A percentile compares a stretch with the other conserved stretches of the same genome.
phyloP scores from a whole-genome alignment of 2,888 invertebrate species.

The Octonoba sinensis region DNA sequence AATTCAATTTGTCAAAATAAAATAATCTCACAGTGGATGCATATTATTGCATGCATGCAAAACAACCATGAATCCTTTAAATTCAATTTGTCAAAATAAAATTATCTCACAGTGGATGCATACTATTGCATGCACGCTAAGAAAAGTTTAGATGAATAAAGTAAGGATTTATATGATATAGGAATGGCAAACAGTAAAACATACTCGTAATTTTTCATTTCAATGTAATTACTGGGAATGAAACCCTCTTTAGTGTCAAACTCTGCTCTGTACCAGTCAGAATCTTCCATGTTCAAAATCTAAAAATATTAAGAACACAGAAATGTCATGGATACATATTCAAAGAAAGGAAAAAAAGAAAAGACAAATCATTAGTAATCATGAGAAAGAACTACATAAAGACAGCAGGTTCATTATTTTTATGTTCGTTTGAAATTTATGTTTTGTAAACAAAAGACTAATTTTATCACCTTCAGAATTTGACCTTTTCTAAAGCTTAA shows the following conservation, averaged over 20 bases:
- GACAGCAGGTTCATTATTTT: neutral
- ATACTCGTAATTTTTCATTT: constrained; percentile 93
- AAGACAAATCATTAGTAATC: neutral
- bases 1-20: no score
- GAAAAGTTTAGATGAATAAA: neutral
- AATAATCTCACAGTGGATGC: no score
- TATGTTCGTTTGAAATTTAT: neutral
- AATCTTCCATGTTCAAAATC: constrained; percentile 99
- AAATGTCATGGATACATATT: neutral
- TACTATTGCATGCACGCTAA: neutral
- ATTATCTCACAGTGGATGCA: no score
- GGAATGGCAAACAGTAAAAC: constrained; percentile 65
- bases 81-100: no score
- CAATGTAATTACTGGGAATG: constrained; percentile 99
- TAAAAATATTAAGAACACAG: constrained; percentile 70
- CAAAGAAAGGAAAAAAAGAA: neutral
- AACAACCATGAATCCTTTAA: no score
- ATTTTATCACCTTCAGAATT: constrained; percentile 88
- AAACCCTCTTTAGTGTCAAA: constrained; percentile 96
- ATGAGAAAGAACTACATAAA: neutral
- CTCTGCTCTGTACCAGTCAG: constrained; percentile 99
- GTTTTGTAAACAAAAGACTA: neutral
- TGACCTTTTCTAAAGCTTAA: constrained; percentile 97
- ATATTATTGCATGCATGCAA: no score
- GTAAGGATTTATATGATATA: neutral